Evolutionary conservation across 1,140 invertebrate genomes (phyloP), one percentile per base, ranked within the genome.

Genomic region (Fopius arisanus): DNA sequence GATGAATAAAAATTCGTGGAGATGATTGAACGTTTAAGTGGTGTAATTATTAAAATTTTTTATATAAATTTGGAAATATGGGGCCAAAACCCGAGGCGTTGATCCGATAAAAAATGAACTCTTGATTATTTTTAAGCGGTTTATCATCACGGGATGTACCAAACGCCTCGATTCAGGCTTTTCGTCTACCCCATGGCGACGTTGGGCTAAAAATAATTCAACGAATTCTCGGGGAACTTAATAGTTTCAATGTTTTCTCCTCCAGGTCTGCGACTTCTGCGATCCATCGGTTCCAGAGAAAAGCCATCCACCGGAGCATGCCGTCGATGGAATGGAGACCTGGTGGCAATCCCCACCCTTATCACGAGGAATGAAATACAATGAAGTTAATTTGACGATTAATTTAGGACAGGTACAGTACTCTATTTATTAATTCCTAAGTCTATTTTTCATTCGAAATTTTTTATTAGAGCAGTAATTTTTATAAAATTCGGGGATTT

Each of bases 301-400:
- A 82, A 90, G 89, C 62, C 98, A 99, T 89, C 95, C 96, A 0
- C 92, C 97, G 0, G 92, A 94, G 81, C 94, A 94, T 89, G 97
- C 97, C 1, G 96, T 98, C 48, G 97, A 99, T 83, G 97, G 97
- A 62, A 95, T 94, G 81, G 95, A 97, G 84, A 93, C 93, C 23
- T 99, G 97, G 96, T 99, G 97, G 97, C 96, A 98, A 88, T 96
- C 95, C 86, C 98, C 98, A 0, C 98, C 98, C 2, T 89, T 99
- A n/a, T 99, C 98, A 10, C 89, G 98, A 80, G 97, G 97, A 37
- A 95, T 95, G 91, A 95, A 97, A 84, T 99, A 96, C 90, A 98
- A 98, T 83, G 93, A 97, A 90, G 96, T 99, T 80, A 99, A 98
- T 84, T 90, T 99, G 62, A 99, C 98, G 75, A 97, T 99, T 78